Conservation (phyloP, 2,888 invertebrate species). For the Diarsia mendica region DNA sequence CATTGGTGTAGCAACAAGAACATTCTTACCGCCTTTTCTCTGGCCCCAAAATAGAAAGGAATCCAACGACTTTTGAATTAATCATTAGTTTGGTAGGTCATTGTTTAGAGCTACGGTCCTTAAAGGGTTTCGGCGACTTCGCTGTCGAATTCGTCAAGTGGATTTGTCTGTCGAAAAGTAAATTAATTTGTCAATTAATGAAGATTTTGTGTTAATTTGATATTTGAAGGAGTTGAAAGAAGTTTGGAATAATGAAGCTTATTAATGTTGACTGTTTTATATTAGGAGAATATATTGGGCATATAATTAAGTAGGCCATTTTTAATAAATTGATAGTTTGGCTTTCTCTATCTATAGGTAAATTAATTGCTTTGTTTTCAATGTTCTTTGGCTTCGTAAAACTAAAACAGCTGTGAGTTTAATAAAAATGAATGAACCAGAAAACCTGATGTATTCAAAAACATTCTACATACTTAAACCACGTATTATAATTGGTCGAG, state of each 20-base stretch:
- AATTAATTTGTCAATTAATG: slow-evolving; percentile 77
- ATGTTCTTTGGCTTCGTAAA: background rate
- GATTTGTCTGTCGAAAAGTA: slow-evolving; percentile 83
- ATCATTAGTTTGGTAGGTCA: slow-evolving; percentile 86
- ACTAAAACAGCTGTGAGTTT: background rate
- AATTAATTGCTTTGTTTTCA: background rate
- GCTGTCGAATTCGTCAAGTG: slow-evolving; percentile 78
- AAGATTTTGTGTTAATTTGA: slow-evolving; percentile 65
- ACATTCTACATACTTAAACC: slow-evolving; percentile 31
- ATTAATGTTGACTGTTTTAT: slow-evolving; percentile 24
- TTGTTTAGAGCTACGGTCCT: slow-evolving; percentile 82
- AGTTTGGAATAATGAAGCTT: slow-evolving; percentile 31
- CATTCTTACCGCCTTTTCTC: slow-evolving; percentile 58
- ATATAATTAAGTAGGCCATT: background rate
- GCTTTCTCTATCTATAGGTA: background rate
- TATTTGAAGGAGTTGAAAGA: slow-evolving; percentile 53
- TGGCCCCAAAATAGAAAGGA: slow-evolving; percentile 77
- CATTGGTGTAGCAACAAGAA: background rate
- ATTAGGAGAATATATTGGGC: background rate
- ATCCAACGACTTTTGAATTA: slow-evolving; percentile 86
- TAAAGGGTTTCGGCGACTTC: slow-evolving; percentile 78
- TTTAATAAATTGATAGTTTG: background rate
- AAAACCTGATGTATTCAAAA: slow-evolving; percentile 32
- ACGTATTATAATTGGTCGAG: slow-evolving; percentile 56
- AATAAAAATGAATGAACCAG: slow-evolving; percentile 1